A percentile compares a stretch with the other conserved stretches of the same genome.
Conservation (phyloP, 92 coral and sea anemone species). For the Paragorgia papillata region DNA sequence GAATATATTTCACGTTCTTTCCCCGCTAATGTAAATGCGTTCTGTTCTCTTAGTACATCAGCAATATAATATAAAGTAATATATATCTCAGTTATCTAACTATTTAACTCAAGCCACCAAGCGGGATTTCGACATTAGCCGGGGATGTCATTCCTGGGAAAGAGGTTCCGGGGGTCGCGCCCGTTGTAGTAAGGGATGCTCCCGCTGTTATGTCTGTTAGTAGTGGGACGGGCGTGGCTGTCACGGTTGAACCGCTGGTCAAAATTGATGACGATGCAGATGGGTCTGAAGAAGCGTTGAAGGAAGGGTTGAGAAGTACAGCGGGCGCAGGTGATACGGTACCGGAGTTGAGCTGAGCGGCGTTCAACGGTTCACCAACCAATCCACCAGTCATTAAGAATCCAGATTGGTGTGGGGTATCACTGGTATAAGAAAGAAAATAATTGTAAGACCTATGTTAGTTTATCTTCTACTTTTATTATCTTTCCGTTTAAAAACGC, state of each 20-base stretch:
- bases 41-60: too few species aligned
- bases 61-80: too few species aligned
- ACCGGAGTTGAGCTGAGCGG: conserved; percentile 23
- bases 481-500: too few species aligned
- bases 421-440: not conserved
- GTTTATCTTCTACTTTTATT: too few species aligned
- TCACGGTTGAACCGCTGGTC: conserved; percentile 61
- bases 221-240: conserved; percentile 84
- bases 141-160: conserved; percentile 3
- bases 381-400: conserved; percentile 10
- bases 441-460: too few species aligned
- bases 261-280: conserved; percentile 40
- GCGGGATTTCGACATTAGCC: conserved; percentile 18
- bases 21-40: too few species aligned
- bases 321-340: conserved; percentile 42
- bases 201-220: conserved; percentile 91
- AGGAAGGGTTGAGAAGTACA: conserved; percentile 54
- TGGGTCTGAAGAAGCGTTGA: conserved; percentile 58
- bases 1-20: too few species aligned
- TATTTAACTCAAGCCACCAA: not conserved
- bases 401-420: not conserved
- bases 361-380: conserved; percentile 24
- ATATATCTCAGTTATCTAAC: not conserved
- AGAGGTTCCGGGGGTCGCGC: conserved; percentile 10
- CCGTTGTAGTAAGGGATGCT: conserved; percentile 76